Percentiles rank a stretch among this genome's conserved stretches.
Conservation (phyloP, 2,888 invertebrate species). For the Chrysotoxum bicinctum region DNA sequence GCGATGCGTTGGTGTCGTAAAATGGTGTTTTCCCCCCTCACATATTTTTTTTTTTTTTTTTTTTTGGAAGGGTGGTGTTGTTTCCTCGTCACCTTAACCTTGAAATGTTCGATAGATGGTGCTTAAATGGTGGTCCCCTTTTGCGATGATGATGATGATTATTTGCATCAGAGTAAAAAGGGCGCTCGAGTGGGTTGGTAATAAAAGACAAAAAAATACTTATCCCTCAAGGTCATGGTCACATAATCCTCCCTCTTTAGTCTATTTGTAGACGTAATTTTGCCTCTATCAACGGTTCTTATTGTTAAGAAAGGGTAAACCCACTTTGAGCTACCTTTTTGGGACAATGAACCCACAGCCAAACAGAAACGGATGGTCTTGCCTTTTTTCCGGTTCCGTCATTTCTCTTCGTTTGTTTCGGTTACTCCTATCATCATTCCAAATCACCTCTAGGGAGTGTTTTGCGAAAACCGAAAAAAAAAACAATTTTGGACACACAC, state of each 20-base stretch:
- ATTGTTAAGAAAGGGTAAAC: slow-evolving; percentile 43
- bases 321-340: slow-evolving; percentile 30
- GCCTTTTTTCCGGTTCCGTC: slow-evolving; percentile 42
- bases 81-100: slow-evolving; percentile 67
- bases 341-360: slow-evolving; percentile 60
- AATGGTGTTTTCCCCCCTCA: slow-evolving; percentile 52
- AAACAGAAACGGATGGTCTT: slow-evolving; percentile 2
- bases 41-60: too few species aligned
- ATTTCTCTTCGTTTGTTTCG: slow-evolving; percentile 45
- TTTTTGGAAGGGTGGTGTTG: slow-evolving; percentile 15
- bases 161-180: slow-evolving; percentile 52
- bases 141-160: slow-evolving; percentile 42
- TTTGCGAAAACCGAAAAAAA: slow-evolving; percentile 27
- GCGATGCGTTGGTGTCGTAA: slow-evolving; percentile 65
- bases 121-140: slow-evolving; percentile 33
- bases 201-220: slow-evolving; percentile 14
- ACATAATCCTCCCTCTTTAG: slow-evolving; percentile 3
- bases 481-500: slow-evolving; percentile 43
- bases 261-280: background rate
- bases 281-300: background rate
- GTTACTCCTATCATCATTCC: slow-evolving; percentile 37
- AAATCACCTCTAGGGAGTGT: slow-evolving; percentile 59
- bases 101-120: slow-evolving; percentile 54
- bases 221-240: slow-evolving; percentile 60
- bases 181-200: slow-evolving; percentile 6